phyloP scores from a whole-genome alignment of 2,797 vertebrate species.

The Aeoliscus strigatus region DNA sequence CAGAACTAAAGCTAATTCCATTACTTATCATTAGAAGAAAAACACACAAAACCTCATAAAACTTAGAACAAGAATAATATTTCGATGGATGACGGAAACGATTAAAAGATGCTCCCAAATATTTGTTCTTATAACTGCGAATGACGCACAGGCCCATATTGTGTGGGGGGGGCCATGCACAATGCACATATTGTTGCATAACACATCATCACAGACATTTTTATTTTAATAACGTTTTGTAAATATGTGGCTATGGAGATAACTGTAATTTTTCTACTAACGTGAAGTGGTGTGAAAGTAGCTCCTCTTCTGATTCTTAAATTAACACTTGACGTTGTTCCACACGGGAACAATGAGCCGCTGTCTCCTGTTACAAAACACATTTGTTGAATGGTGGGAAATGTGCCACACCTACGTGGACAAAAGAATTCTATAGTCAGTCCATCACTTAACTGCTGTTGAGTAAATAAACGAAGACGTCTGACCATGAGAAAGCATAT shows the following conservation, averaged over 20 bases:
- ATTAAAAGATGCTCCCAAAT: too few relatives aligned
- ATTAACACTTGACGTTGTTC: constrained; percentile 28
- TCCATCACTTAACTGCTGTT: constrained; percentile 41
- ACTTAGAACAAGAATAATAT: too few relatives aligned
- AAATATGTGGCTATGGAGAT: constrained; percentile 1
- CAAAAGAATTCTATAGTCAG: constrained; percentile 42
- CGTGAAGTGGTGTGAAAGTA: constrained; percentile 8
- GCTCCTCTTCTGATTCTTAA: constrained; percentile 30
- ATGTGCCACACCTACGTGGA: constrained; percentile 52
- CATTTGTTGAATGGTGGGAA: constrained; percentile 60
- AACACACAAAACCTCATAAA: too few relatives aligned
- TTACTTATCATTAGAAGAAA: too few relatives aligned
- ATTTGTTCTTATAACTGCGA: too few relatives aligned
- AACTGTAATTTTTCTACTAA: constrained; percentile 1
- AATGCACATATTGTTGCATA: constrained; percentile 47
- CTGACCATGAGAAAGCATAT: constrained; percentile 23
- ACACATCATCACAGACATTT: constrained; percentile 14
- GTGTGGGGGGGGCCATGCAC: constrained; percentile 25
- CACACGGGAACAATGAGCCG: constrained; percentile 45
- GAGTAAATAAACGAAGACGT: constrained; percentile 49
- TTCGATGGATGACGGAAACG: too few relatives aligned
- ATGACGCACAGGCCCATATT: too few relatives aligned
- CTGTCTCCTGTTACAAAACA: constrained; percentile 45
- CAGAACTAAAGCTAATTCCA: too few relatives aligned
- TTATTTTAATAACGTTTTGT: background rate